Evolutionary conservation across 1,140 invertebrate genomes (phyloP), one percentile per base, ranked within the genome.

Genomic region (Lethrus apterus): DNA sequence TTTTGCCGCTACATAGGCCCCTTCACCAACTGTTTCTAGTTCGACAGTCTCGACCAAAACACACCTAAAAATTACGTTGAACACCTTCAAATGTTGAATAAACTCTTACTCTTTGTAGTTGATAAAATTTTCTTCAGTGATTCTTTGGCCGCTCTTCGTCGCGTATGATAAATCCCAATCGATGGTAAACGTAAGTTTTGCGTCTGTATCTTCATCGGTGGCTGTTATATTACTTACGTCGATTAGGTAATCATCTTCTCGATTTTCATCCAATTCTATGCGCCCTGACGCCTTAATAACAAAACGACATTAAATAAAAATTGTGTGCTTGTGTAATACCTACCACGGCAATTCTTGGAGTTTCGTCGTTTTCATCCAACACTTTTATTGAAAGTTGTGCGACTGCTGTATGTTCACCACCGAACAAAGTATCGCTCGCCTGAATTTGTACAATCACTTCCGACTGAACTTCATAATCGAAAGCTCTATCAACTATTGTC

Each of bases 311-410:
- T 7, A 26, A n/a, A 26, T 7, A 26, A 7, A 26, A n/a, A n/a
- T 26, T 26, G n/a, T 26, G n/a, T 26, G n/a, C n/a, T 26, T 7
- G n/a, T 26, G 29, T 15, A 11, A 7, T 7, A 47, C 53, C 64
- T 60, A 72, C 69, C 60, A 68, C 53, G 43, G 47, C 50, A 21
- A 78, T 60, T 17, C 62, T 67, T 7, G 77, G 77, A 2, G 71
- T 70, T 23, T 73, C 72, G 48, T 78, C 76, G 57, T 79, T 79
- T 44, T 78, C 68, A 54, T 78, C 76, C 1, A 62, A 52, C 0
- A 79, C 59, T 35, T 67, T 64, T 3, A 79, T 73, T 8, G 65
- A 65, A 3, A 79, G 52, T 40, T 73, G 71, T 2, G 70, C 64
- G 11, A 67, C 74, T 0, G 65, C 61, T 10, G 58, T 70, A 56